Evolutionary conservation across 2,113 vertebrate genomes (phyloP).

Genomic region (Garra rufa): DNA sequence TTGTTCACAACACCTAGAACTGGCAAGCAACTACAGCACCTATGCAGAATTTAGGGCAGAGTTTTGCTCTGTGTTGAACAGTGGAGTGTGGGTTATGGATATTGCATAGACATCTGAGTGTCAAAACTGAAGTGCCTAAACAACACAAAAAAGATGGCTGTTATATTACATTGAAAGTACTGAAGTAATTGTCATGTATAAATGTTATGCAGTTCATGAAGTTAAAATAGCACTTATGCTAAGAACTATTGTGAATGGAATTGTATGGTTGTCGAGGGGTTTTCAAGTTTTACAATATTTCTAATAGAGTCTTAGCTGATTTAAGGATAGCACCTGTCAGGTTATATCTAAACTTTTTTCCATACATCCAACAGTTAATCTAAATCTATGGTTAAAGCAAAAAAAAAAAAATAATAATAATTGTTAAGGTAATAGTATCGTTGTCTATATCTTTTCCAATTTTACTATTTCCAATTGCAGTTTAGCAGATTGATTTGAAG

Average conservation of each 20-base stretch:
- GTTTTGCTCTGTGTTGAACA: slow-evolving; percentile 39
- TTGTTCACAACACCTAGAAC: slow-evolving; percentile 34
- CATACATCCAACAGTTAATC: too few species aligned
- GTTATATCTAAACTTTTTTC: too few species aligned
- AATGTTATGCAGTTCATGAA: too few species aligned
- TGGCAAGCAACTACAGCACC: slow-evolving; percentile 35
- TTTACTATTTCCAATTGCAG: not conserved
- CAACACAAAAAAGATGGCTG: not conserved
- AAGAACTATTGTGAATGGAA: too few species aligned
- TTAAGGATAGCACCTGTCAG: too few species aligned
- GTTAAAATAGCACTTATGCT: too few species aligned
- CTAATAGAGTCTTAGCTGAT: too few species aligned
- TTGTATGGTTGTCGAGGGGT: too few species aligned
- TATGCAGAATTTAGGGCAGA: slow-evolving; percentile 42
- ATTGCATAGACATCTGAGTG: not conserved
- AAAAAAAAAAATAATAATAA: too few species aligned
- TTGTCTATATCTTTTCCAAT: not conserved
- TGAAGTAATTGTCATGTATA: too few species aligned
- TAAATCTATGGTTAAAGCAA: too few species aligned
- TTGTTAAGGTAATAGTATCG: not conserved
- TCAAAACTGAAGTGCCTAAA: not conserved
- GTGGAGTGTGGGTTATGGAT: not conserved
- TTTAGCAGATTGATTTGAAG: not conserved
- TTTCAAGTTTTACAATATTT: too few species aligned
- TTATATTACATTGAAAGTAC: not conserved